Percentiles rank a stretch among this genome's conserved stretches.
Evolutionary conservation across 2,113 vertebrate species (phyloP).

Genomic region (Orcinus orca): DNA sequence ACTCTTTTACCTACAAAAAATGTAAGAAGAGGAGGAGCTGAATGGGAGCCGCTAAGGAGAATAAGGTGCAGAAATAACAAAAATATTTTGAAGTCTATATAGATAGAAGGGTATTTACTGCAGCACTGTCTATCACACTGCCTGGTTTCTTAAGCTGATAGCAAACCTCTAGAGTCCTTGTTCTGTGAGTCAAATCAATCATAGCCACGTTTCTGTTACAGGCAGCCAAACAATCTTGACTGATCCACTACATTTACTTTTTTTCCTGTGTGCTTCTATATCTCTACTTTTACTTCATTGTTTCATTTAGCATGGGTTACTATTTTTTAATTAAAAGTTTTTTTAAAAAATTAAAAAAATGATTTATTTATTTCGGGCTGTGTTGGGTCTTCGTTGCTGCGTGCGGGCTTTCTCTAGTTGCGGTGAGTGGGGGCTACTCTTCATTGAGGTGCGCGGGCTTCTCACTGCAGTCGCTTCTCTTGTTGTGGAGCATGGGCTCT

Average conservation of each 20-base stretch:
- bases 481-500: too few species aligned
- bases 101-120: neutral
- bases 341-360: too few species aligned
- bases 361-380: too few species aligned
- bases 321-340: neutral
- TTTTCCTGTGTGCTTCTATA: neutral
- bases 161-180: neutral
- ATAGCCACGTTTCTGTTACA: neutral
- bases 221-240: neutral
- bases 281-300: neutral
- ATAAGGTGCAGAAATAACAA: neutral
- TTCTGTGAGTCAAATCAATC: neutral
- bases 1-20: neutral
- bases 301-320: neutral
- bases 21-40: neutral
- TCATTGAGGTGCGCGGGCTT: fast-evolving
- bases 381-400: too few species aligned
- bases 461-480: too few species aligned
- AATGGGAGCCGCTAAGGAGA: neutral
- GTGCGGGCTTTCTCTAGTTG: too few species aligned
- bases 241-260: neutral
- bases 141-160: neutral
- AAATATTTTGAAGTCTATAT: neutral
- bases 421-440: too few species aligned
- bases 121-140: neutral